Conservation (phyloP, 2,113 vertebrate genomes). For the Heloderma charlesbogerti region DNA sequence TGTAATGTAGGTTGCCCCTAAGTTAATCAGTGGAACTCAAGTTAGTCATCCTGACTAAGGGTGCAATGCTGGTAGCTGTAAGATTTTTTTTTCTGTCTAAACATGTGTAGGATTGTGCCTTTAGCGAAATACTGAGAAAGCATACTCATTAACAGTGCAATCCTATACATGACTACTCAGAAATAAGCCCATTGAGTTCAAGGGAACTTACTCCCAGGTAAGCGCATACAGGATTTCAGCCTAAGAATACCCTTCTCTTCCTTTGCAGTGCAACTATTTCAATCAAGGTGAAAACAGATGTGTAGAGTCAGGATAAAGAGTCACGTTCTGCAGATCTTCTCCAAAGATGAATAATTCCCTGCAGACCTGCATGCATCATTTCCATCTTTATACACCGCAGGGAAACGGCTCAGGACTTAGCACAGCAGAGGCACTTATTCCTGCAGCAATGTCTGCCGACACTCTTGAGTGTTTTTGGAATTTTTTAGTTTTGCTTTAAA, state of each 20-base stretch:
- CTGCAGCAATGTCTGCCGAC: neutral
- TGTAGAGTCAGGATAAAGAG: conserved; percentile 1
- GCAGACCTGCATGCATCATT: neutral
- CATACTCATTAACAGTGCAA: conserved; percentile 7
- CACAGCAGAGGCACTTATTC: neutral
- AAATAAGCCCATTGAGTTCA: too few relatives aligned
- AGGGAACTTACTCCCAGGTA: neutral
- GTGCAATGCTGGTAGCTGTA: too few relatives aligned
- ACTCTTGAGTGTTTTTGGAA: neutral
- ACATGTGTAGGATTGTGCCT: neutral
- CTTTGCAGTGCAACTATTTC: conserved; percentile 36
- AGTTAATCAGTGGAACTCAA: too few relatives aligned
- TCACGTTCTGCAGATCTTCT: conserved; percentile 22
- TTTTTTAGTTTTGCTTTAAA: neutral
- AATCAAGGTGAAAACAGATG: conserved; percentile 56
- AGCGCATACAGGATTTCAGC: conserved; percentile 1
- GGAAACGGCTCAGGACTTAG: neutral
- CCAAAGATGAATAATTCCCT: neutral
- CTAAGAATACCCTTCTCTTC: conserved; percentile 51
- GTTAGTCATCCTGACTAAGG: neutral
- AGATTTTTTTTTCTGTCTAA: neutral
- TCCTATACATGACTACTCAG: too few relatives aligned
- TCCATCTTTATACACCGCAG: conserved; percentile 3
- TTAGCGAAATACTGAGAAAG: conserved; percentile 40
- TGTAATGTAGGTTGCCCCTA: too few relatives aligned